Percentiles rank a stretch among this genome's conserved stretches.
phyloP scores from a whole-genome alignment of 2,797 vertebrate genomes.

The Potorous gilbertii region DNA sequence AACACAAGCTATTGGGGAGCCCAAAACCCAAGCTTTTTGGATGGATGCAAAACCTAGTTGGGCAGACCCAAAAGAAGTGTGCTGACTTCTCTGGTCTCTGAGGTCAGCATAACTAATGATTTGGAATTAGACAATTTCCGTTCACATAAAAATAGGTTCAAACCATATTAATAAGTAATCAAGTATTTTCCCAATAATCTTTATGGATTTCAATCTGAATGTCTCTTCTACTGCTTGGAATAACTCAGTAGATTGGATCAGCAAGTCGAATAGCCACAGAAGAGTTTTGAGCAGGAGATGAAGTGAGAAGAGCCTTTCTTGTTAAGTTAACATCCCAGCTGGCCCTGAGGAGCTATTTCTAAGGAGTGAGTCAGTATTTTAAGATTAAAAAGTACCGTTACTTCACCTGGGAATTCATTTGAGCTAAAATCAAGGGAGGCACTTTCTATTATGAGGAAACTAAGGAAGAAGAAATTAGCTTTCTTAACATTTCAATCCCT shows the following conservation, averaged over 20 bases:
- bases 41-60: background rate
- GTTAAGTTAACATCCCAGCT: conserved; percentile 44
- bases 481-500: too few relatives aligned
- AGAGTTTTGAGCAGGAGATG: background rate
- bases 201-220: conserved; percentile 13
- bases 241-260: conserved; percentile 13
- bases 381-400: conserved; percentile 55
- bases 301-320: background rate
- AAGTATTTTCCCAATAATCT: background rate
- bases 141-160: background rate
- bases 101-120: background rate
- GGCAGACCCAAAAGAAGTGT: background rate
- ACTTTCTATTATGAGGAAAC: conserved; percentile 64
- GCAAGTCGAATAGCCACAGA: conserved; percentile 21
- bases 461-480: too few relatives aligned
- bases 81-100: background rate
- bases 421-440: conserved; percentile 66
- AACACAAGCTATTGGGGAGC: background rate
- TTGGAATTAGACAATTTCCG: background rate
- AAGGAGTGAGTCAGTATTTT: conserved; percentile 69
- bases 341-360: conserved; percentile 73
- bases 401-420: conserved; percentile 75
- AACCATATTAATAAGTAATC: background rate
- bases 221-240: background rate
- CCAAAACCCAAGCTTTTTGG: background rate